Evolutionary conservation across 2,113 vertebrate genomes (phyloP), one percentile per base, ranked within the genome.

Genomic region (Hiodon tergisus): DNA sequence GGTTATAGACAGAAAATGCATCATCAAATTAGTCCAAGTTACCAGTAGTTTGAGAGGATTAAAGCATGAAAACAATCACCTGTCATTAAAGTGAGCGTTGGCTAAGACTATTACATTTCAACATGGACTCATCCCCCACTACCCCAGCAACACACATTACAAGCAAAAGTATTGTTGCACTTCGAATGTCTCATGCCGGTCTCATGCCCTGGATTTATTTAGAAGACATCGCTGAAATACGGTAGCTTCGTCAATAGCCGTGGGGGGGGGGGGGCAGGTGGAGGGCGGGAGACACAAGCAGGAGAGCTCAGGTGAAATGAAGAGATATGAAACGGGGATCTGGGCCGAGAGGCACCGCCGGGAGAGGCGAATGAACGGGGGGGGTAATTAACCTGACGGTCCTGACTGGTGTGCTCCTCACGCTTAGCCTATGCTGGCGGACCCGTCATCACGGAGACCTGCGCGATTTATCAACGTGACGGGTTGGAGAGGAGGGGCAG

Each of bases 401-500:
- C n/a, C 65, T 76, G 55, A 61, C 58, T 14, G 59, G 70, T 5
- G n/a, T 65, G 2, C 63, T 68, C 79, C 80, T 65, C 73, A 73
- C 60, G 78, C 79, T 82, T 82, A 74, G 78, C 76, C 71, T 67
- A 72, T 8, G 7, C 83, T 81, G 83, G 79, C 77, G 65, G 78
- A 80, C 81, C 80, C 82, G 85, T 85, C 81, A 54, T 88, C 83
- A 80, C 80, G 81, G 85, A 85, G 83, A 77, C 77, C 85, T 85
- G 85, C 87, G 90, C 91, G 87, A 90, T 91, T 92, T 90, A 91
- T 91, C 86, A 86, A 87, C 88, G 84, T 67, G 77, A 81, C 82
- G 84, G 79, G 80, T 78, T 81, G 80, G 82, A 80, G 79, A 78
- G 81, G 74, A 82, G 82, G 87, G 84, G 87, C 83, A 87, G 86